Conservation (phyloP, 2,797 vertebrate genomes). For the Menidia menidia region DNA sequence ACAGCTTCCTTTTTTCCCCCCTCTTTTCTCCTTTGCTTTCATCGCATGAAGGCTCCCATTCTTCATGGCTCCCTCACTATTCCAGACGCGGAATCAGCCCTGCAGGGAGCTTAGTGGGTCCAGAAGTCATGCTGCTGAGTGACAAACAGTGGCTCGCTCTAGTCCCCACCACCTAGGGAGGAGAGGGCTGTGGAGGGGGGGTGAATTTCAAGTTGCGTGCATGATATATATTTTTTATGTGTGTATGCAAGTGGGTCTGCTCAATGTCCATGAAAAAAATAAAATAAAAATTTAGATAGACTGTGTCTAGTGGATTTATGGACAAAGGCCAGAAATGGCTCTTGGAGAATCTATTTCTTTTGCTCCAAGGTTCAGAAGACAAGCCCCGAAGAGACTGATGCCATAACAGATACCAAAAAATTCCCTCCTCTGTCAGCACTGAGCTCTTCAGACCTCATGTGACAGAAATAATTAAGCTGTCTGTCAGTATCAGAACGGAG, state of each 20-base stretch:
- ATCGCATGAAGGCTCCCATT: conserved; percentile 65
- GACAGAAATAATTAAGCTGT: conserved; percentile 73
- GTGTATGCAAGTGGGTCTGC: background rate
- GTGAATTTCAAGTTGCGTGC: conserved; percentile 10
- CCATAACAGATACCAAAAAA: conserved; percentile 50
- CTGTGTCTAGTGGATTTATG: conserved; percentile 39
- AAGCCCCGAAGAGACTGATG: conserved; percentile 55
- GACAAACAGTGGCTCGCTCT: conserved; percentile 65
- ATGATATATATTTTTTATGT: background rate
- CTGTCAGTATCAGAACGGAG: conserved; percentile 53
- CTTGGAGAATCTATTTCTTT: conserved; percentile 30
- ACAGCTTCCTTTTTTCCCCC: conserved; percentile 22
- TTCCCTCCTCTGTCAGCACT: conserved; percentile 54
- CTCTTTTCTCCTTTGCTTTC: conserved; percentile 61
- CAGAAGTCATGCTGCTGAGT: conserved; percentile 66
- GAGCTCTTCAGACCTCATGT: conserved; percentile 51
- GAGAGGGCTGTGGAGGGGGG: background rate
- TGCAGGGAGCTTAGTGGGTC: conserved; percentile 56
- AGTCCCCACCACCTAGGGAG: conserved; percentile 13
- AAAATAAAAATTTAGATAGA: background rate
- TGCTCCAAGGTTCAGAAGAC: conserved; percentile 27
- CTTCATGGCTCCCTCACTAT: conserved; percentile 62
- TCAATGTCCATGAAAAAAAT: background rate
- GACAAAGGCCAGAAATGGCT: conserved; percentile 41
- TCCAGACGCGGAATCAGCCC: conserved; percentile 52